These are phyloP conservation scores for Zygogramma bicolorata DNA, from an alignment of 2,888 invertebrate species.

Conservation along the genomic window DNA sequence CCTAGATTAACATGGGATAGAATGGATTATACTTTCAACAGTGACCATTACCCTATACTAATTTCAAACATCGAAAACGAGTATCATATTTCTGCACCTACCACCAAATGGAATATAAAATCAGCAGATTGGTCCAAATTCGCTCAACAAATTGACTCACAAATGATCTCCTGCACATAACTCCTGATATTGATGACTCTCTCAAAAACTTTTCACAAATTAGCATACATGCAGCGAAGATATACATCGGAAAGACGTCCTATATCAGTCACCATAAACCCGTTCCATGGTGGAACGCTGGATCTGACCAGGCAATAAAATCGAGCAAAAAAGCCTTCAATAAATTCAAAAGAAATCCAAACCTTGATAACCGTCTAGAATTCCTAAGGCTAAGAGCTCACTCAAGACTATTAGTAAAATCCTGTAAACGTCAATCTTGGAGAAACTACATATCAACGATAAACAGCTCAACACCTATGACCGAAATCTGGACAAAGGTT, in stretches of 20 bases:
- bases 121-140: neutral
- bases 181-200: neutral
- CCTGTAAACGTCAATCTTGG: conserved; percentile 1
- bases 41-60: neutral
- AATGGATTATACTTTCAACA: neutral
- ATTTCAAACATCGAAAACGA: neutral
- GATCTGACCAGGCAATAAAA: neutral
- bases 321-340: conserved; percentile 12
- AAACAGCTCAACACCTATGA: conserved; percentile 1
- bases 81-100: neutral
- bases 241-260: neutral
- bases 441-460: neutral
- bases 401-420: neutral
- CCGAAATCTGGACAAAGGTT: neutral
- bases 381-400: neutral
- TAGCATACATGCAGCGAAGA: neutral
- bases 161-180: neutral
- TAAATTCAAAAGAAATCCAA: neutral
- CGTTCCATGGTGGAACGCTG: conserved; percentile 13
- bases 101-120: neutral
- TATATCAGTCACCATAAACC: neutral
- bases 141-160: neutral
- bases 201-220: neutral
- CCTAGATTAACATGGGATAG: neutral
- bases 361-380: neutral